Percentiles rank a stretch among this genome's conserved stretches.
phyloP scores from a whole-genome alignment of 1,140 invertebrate genomes.

The Drosophila kanapiae region DNA sequence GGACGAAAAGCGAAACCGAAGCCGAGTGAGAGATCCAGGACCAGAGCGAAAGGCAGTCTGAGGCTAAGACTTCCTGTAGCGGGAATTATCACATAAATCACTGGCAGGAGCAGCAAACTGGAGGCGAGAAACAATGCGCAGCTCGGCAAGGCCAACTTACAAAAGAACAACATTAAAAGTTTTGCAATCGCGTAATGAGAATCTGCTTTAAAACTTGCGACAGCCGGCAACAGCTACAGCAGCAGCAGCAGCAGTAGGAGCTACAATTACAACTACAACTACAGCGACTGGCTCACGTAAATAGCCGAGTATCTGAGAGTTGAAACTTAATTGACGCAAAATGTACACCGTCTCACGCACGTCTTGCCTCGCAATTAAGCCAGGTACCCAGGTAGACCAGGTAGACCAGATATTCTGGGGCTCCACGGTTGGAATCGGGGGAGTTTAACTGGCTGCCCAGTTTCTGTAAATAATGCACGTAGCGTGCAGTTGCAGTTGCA shows the following conservation, averaged over 20 bases:
- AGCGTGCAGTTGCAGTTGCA: conserved; percentile 23
- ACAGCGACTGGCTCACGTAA: conserved; percentile 46
- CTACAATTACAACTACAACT: conserved; percentile 13
- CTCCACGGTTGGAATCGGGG: not conserved
- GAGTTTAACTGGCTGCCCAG: conserved; percentile 20
- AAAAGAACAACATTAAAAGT: conserved; percentile 84
- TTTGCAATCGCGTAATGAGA: conserved; percentile 84
- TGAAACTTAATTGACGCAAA: conserved; percentile 83
- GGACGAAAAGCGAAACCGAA: conserved; percentile 8
- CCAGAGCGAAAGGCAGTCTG: conserved; percentile 9
- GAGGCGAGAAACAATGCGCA: conserved; percentile 57
- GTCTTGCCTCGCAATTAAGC: conserved; percentile 76
- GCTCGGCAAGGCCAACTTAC: conserved; percentile 68
- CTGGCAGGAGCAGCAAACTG: conserved; percentile 29
- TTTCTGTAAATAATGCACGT: conserved; percentile 57
- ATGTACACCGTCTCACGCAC: conserved; percentile 75
- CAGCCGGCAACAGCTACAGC: conserved; percentile 58
- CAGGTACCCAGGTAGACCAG: conserved; percentile 7
- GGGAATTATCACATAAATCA: conserved; percentile 84
- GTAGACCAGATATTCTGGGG: not conserved
- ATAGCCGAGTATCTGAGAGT: conserved; percentile 69
- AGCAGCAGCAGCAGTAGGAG: conserved; percentile 6
- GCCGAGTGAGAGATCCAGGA: not conserved
- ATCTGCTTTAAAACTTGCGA: conserved; percentile 84
- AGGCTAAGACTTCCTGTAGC: conserved; percentile 42